phyloP scores from a whole-genome alignment of 2,888 invertebrate genomes.

The Scrobipalpa atriplicella region DNA sequence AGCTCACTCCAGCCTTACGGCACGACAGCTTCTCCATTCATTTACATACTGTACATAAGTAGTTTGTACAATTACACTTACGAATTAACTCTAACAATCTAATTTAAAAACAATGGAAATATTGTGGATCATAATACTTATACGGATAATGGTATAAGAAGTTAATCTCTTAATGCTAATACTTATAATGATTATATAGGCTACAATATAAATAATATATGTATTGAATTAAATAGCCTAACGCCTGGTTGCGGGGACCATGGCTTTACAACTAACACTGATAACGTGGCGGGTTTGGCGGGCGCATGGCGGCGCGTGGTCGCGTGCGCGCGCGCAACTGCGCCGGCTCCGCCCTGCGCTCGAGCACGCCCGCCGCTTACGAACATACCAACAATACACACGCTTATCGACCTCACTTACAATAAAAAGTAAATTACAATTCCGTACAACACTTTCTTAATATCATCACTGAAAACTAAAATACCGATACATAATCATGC shows the following conservation, averaged over 20 bases:
- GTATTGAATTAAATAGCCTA: conserved; percentile 63
- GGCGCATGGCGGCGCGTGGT: neutral
- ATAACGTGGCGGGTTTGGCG: conserved; percentile 44
- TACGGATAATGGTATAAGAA: conserved; percentile 77
- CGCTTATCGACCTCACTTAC: conserved; percentile 50
- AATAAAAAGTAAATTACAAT: conserved; percentile 60
- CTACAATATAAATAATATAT: conserved; percentile 75
- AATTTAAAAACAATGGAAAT: conserved; percentile 78
- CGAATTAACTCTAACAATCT: conserved; percentile 63
- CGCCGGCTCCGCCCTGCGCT: neutral
- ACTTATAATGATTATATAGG: conserved; percentile 65
- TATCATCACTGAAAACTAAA: conserved; percentile 66
- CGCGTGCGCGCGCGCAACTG: neutral
- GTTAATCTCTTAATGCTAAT: conserved; percentile 72
- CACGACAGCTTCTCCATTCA: conserved; percentile 45
- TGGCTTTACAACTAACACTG: conserved; percentile 58
- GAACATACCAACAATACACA: conserved; percentile 38
- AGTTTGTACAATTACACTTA: conserved; percentile 78
- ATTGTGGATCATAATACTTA: conserved; percentile 80
- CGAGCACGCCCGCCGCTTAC: conserved; percentile 2
- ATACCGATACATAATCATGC: conserved; percentile 72
- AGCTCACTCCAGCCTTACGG: conserved; percentile 40
- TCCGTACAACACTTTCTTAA: conserved; percentile 63
- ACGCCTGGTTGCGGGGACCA: conserved; percentile 77
- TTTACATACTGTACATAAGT: conserved; percentile 76